Base-by-base conservation (phyloP, 35 echinoderm and acorn worm genomes). In the Diadema setosum region DNA sequence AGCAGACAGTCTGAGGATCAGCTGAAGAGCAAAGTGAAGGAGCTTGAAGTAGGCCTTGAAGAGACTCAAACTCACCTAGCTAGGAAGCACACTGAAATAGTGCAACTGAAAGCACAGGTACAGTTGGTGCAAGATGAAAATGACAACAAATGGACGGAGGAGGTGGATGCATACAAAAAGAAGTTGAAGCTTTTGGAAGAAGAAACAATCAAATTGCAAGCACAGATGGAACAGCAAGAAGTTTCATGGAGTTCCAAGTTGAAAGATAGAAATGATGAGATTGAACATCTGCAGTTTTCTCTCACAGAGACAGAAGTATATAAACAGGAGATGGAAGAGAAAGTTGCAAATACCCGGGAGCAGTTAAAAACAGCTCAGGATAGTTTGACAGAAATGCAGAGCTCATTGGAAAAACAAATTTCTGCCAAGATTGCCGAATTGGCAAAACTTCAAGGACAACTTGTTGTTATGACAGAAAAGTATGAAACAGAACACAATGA, bases 61-160 rank as follows among this genome's bases (percentile, higher is more conserved):
- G 26, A 78, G 40, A 41, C 37, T 41, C 73, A 78, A 41, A 25
- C 9, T 24, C 21, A 39, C 11, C 0, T 78, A 25, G 73, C 73
- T 24, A 78, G 73, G 24, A 78, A 84, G 45, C 80, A 76, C 1
- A 48, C 42, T 42, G 76, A 75, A 81, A 40, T 84, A 33, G 80
- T 63, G 46, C 65, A 69, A 32, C 45, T 84, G 14, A 41, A 90
- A 58, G 26, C 14, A 0, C 35, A 80, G 29, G 26, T 12, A 0
- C 35, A 80, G 29, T 7, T 39, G 1, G 7, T 17, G 7, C 75
- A 39, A 18, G 1, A 36, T 7, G 29, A 69, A 18, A 61, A 86
- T 2, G 35, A 86, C 3, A 2, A 43, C 31, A 23, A 69, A 39
- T 21, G 35, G 30, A 57, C 37, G 60, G 35, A 39, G 1, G 75